A percentile compares a stretch with the other conserved stretches of the same genome.
These are phyloP conservation scores for Phymorhynchus buccinoides DNA, from an alignment of 1,140 invertebrate genomes.

Conservation along the genomic window DNA sequence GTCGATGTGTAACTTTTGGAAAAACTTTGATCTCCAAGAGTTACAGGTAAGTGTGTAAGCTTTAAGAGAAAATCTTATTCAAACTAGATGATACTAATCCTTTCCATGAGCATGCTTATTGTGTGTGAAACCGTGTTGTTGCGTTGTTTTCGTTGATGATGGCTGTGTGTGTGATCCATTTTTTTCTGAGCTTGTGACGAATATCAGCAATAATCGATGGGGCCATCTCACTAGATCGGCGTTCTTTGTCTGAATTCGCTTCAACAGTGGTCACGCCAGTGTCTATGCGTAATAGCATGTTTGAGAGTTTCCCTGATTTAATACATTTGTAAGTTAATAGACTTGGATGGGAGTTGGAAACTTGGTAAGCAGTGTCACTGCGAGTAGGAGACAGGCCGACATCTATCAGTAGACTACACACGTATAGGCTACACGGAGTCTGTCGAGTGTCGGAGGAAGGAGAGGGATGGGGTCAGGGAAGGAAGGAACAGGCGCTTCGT, in stretches of 20 bases:
- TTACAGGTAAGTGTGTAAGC: constrained; percentile 75
- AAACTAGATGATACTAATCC: constrained; percentile 1
- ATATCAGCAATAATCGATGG: constrained; percentile 66
- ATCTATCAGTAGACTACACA: constrained; percentile 2
- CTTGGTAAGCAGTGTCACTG: constrained; percentile 27
- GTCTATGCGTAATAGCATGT: not conserved
- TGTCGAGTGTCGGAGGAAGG: not conserved
- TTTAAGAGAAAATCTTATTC: constrained; percentile 56
- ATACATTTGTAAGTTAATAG: constrained; percentile 11
- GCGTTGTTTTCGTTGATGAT: constrained; percentile 40
- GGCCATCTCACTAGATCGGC: constrained; percentile 58
- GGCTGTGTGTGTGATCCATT: constrained; percentile 49
- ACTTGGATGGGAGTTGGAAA: constrained; percentile 40
- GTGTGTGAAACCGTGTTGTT: constrained; percentile 19
- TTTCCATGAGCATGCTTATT: constrained; percentile 24
- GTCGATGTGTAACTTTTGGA: constrained; percentile 75
- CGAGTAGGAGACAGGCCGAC: not conserved
- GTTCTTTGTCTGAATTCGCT: constrained; percentile 48
- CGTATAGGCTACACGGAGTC: not conserved
- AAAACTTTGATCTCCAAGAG: constrained; percentile 75
- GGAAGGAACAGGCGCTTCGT: too few species aligned
- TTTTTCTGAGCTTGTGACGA: constrained; percentile 55
- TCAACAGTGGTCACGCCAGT: constrained; percentile 35
- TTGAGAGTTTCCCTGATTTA: not conserved
- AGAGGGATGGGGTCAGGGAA: not conserved